These are phyloP conservation scores for Bubo bubo DNA, from an alignment of 2,113 vertebrate species.

Conservation along the genomic window DNA sequence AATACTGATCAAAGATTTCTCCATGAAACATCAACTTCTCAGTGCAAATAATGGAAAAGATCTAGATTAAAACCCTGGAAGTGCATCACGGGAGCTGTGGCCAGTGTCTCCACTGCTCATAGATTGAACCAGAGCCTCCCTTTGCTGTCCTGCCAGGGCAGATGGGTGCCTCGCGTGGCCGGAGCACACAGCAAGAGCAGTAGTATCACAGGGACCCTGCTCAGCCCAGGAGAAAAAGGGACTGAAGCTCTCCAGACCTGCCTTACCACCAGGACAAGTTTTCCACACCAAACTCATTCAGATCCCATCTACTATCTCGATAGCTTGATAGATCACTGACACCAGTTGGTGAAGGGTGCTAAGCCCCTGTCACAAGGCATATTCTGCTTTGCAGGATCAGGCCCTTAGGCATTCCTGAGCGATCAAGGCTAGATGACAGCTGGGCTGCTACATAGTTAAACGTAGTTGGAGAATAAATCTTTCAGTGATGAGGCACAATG, in stretches of 20 bases:
- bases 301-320: background rate
- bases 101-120: background rate
- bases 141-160: background rate
- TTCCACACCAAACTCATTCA: background rate
- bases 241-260: background rate
- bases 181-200: background rate
- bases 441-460: background rate
- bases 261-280: background rate
- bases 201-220: background rate
- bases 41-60: background rate
- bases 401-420: background rate
- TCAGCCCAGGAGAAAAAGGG: background rate
- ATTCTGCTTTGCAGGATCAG: background rate
- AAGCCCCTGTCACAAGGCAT: background rate
- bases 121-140: background rate
- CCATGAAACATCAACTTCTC: background rate
- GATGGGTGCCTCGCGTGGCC: accelerated
- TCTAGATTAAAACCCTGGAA: background rate
- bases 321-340: background rate
- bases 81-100: background rate
- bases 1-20: background rate
- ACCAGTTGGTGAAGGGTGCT: background rate
- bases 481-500: background rate
- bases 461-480: background rate
- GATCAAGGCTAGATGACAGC: background rate